Percentiles rank a stretch among this genome's conserved stretches.
Evolutionary conservation across 2,888 invertebrate species (phyloP).

Genomic region (Mylabris sibirica): DNA sequence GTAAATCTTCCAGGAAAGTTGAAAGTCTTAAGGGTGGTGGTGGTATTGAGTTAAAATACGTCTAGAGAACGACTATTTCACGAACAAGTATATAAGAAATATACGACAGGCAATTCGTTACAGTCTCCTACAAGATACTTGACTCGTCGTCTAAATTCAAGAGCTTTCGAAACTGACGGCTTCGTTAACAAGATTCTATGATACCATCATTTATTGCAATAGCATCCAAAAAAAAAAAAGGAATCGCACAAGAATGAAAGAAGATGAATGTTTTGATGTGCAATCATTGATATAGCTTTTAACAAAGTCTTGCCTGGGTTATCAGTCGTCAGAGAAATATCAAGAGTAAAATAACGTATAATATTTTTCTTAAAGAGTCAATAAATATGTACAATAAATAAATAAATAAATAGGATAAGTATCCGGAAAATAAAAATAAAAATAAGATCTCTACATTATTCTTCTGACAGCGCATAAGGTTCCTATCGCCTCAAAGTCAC

Average conservation of each 20-base stretch:
- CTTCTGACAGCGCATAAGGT: too few species aligned
- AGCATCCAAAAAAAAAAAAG: too few species aligned
- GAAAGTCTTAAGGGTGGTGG: conserved; percentile 14
- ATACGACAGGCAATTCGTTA: conserved; percentile 35
- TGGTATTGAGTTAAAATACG: conserved; percentile 18
- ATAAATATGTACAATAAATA: too few species aligned
- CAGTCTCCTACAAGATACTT: conserved; percentile 30
- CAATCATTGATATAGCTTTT: not conserved
- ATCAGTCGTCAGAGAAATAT: too few species aligned
- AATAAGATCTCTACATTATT: too few species aligned
- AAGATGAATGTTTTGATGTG: not conserved
- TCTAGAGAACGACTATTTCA: conserved; percentile 23
- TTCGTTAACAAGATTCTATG: conserved; percentile 17
- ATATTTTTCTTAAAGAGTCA: too few species aligned
- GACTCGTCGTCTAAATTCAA: conserved; percentile 22
- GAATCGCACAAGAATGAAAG: not conserved
- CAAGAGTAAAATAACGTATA: too few species aligned
- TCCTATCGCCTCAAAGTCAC: too few species aligned
- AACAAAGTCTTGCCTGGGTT: too few species aligned
- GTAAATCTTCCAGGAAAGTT: conserved; percentile 26
- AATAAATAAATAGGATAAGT: too few species aligned
- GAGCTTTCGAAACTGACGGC: conserved; percentile 18
- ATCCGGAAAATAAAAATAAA: too few species aligned
- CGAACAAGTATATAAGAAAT: conserved; percentile 27
- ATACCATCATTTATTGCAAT: conserved; percentile 1